These are phyloP conservation scores for Bathynomus jamesi DNA, from an alignment of 1,140 invertebrate genomes.

Conservation along the genomic window DNA sequence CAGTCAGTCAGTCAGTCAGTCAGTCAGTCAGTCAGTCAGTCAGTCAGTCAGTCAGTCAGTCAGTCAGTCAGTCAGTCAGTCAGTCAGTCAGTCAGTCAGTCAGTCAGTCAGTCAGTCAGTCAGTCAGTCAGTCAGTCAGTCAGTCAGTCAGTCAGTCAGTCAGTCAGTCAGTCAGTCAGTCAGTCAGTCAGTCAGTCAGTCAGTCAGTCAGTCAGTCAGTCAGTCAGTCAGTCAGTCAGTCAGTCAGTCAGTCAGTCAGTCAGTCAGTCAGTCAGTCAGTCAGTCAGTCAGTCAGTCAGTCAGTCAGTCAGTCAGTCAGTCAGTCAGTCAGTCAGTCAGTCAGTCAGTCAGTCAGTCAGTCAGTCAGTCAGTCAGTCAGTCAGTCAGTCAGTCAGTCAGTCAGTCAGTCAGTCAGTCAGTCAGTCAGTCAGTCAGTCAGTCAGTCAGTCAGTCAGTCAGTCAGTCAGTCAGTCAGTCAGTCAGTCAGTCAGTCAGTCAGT, in stretches of 20 bases:
- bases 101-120: neutral
- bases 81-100: neutral
- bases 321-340: constrained; percentile 1
- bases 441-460: constrained; percentile 28
- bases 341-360: neutral
- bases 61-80: constrained; percentile 38
- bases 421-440: constrained; percentile 37
- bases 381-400: constrained; percentile 35
- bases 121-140: neutral
- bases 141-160: neutral
- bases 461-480: constrained; percentile 21
- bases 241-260: neutral
- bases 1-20: constrained; percentile 38
- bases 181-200: constrained; percentile 5
- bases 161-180: neutral
- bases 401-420: constrained; percentile 37
- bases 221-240: neutral
- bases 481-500: constrained; percentile 36
- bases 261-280: constrained; percentile 2
- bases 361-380: constrained; percentile 3
- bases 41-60: constrained; percentile 37
- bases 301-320: constrained; percentile 7
- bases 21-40: constrained; percentile 38
- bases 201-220: constrained; percentile 1
- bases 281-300: neutral